phyloP scores from a whole-genome alignment of 2,888 invertebrate species.

The Eudemis profundana region DNA sequence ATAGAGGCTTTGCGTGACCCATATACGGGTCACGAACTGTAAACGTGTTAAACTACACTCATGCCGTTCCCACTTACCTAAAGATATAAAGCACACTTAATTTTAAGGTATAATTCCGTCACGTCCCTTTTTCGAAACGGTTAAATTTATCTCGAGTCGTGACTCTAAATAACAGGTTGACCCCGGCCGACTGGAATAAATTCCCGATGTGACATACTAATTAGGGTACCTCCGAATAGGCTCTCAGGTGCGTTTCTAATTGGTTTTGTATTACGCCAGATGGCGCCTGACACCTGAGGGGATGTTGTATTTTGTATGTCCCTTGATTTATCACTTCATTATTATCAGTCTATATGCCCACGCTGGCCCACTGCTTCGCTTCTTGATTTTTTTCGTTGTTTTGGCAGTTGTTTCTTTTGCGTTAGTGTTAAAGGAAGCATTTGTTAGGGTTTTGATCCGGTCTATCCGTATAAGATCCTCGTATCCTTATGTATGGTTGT shows the following conservation, averaged over 20 bases:
- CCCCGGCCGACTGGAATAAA: slow-evolving; percentile 26
- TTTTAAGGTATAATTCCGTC: neutral
- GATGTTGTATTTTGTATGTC: slow-evolving; percentile 18
- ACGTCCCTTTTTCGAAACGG: slow-evolving; percentile 1
- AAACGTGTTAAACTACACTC: no score
- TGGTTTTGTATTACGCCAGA: slow-evolving; percentile 37
- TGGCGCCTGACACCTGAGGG: slow-evolving; percentile 26
- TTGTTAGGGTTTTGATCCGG: no score
- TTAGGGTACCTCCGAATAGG: slow-evolving; percentile 23
- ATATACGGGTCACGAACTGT: no score
- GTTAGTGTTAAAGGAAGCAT: no score
- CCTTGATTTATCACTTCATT: slow-evolving; percentile 3
- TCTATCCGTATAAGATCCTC: no score
- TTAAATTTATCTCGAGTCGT: slow-evolving; percentile 3
- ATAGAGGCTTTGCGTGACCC: no score
- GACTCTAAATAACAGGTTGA: slow-evolving; percentile 6
- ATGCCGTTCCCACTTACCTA: no score
- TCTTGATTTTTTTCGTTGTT: neutral
- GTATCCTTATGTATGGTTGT: no score
- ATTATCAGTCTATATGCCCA: no score
- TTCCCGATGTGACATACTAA: slow-evolving; percentile 32
- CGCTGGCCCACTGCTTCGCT: no score
- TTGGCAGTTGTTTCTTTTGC: no score
- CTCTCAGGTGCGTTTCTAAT: slow-evolving; percentile 36
- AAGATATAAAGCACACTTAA: no score